Conservation (phyloP, 2,888 invertebrate genomes). For the Ormyrus rosae region DNA sequence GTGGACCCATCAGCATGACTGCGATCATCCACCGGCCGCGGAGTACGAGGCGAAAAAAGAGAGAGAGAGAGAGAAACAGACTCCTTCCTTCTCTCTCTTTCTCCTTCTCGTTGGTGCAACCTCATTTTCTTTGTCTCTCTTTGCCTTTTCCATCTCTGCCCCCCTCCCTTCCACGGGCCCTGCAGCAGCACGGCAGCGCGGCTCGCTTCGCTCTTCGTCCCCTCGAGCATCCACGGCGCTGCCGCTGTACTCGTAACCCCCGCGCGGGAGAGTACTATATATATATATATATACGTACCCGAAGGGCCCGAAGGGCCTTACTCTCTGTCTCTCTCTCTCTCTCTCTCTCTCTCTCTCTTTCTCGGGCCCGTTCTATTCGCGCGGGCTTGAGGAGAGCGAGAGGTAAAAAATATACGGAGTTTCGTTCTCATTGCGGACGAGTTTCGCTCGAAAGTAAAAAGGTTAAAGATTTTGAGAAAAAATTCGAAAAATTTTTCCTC, state of each 20-base stretch:
- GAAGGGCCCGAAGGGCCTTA: neutral
- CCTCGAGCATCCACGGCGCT: constrained; percentile 6
- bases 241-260: constrained; percentile 29
- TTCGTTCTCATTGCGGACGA: too few species aligned
- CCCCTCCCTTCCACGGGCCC: constrained; percentile 23
- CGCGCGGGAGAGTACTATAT: neutral
- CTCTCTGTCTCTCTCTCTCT: neutral
- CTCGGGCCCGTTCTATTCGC: neutral
- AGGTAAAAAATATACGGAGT: too few species aligned
- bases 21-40: constrained; percentile 64
- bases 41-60: constrained; percentile 22
- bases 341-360: neutral
- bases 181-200: constrained; percentile 9
- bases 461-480: too few species aligned
- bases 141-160: constrained; percentile 49
- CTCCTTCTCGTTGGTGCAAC: constrained; percentile 28
- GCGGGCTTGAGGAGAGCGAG: neutral
- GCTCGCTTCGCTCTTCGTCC: constrained; percentile 35
- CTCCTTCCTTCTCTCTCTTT: constrained; percentile 4
- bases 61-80: constrained; percentile 47
- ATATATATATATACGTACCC: neutral
- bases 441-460: too few species aligned
- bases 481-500: too few species aligned
- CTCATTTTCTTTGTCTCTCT: constrained; percentile 57
- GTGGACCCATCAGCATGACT: constrained; percentile 68